These are phyloP conservation scores for Pyrrhosoma nymphula DNA, from an alignment of 2,888 invertebrate species.

Conservation along the genomic window DNA sequence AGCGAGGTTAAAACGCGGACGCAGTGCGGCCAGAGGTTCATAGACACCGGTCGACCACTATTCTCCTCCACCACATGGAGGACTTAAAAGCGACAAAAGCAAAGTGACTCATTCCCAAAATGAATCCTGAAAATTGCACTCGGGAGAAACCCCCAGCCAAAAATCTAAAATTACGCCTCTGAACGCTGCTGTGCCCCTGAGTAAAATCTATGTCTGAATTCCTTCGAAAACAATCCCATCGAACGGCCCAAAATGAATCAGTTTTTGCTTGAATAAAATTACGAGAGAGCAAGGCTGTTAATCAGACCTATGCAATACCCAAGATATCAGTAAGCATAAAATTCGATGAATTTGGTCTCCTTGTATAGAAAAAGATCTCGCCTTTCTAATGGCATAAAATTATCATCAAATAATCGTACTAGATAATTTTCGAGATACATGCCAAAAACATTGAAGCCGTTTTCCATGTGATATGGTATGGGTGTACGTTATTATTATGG, in stretches of 20 bases:
- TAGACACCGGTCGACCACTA: neutral
- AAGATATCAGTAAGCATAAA: too few relatives aligned
- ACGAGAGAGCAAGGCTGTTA: neutral
- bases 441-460: too few relatives aligned
- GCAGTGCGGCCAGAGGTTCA: neutral
- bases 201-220: neutral
- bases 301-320: neutral
- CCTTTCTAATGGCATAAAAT: too few relatives aligned
- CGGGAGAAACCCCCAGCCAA: slow-evolving; percentile 51
- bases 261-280: neutral
- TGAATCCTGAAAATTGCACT: slow-evolving; percentile 9
- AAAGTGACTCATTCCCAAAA: slow-evolving; percentile 18
- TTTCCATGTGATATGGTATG: too few relatives aligned
- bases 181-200: neutral
- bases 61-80: neutral
- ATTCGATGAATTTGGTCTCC: too few relatives aligned
- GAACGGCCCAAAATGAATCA: neutral
- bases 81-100: neutral
- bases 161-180: slow-evolving; percentile 55
- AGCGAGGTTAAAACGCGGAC: neutral
- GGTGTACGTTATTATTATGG: too few relatives aligned
- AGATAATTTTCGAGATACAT: too few relatives aligned
- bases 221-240: neutral
- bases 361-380: too few relatives aligned
- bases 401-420: too few relatives aligned